phyloP scores from a whole-genome alignment of 2,888 invertebrate species.

The Xiphydria camelus region DNA sequence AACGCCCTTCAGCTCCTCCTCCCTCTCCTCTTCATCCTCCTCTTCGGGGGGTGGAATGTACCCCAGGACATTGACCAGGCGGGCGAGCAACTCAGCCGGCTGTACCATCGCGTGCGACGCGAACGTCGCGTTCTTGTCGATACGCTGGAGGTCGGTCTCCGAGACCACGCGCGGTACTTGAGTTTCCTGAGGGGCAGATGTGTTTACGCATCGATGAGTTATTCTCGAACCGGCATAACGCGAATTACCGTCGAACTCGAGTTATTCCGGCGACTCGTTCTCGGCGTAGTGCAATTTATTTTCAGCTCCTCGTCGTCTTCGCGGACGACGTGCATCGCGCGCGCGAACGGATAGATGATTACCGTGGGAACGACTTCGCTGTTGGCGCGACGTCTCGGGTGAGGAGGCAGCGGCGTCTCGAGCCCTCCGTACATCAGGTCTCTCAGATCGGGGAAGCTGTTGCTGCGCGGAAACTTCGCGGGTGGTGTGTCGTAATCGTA shows the following conservation, averaged over 20 bases:
- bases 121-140: slow-evolving; percentile 79
- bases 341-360: neutral
- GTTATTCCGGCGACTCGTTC: neutral
- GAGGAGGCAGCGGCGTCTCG: slow-evolving; percentile 34
- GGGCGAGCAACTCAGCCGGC: slow-evolving; percentile 75
- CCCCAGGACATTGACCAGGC: slow-evolving; percentile 78
- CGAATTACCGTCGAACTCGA: too few species aligned
- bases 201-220: neutral
- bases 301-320: too few species aligned
- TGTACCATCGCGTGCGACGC: slow-evolving; percentile 72
- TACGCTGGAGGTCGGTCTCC: slow-evolving; percentile 76
- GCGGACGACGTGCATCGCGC: neutral
- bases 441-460: slow-evolving; percentile 75
- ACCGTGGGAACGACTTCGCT: slow-evolving; percentile 53
- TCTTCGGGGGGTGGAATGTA: slow-evolving; percentile 57
- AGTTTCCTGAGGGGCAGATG: slow-evolving; percentile 34
- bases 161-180: slow-evolving; percentile 69
- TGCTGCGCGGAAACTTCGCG: slow-evolving; percentile 61
- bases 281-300: neutral
- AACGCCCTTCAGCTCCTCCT: slow-evolving; percentile 55
- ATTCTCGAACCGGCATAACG: too few species aligned
- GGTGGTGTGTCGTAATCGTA: slow-evolving; percentile 44
- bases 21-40: slow-evolving; percentile 30
- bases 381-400: slow-evolving; percentile 51
- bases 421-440: slow-evolving; percentile 54